A percentile compares a stretch with the other conserved stretches of the same genome.
These are phyloP conservation scores for Biston stratarius DNA, from an alignment of 2,888 invertebrate species.

Conservation along the genomic window DNA sequence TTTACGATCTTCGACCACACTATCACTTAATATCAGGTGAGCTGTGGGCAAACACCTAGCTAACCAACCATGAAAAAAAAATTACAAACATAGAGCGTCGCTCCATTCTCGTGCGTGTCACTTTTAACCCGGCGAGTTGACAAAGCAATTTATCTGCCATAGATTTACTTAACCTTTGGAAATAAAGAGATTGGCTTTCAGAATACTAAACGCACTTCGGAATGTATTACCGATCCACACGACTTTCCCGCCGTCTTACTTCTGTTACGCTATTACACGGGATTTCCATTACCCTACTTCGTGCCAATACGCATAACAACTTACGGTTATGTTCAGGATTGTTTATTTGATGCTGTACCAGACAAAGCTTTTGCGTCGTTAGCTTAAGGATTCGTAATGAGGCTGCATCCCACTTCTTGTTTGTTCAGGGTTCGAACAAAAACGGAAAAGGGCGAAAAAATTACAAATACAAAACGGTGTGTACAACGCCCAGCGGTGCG, in stretches of 20 bases:
- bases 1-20: too few relatives aligned
- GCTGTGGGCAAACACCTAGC: too few relatives aligned
- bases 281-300: constrained; percentile 36
- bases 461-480: too few relatives aligned
- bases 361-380: constrained; percentile 23
- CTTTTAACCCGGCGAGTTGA: too few relatives aligned
- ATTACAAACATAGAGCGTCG: too few relatives aligned
- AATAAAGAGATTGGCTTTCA: neutral
- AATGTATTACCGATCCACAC: neutral
- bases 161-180: neutral
- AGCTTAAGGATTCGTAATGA: constrained; percentile 11
- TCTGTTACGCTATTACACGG: constrained; percentile 24
- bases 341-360: constrained; percentile 34
- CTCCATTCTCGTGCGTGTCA: too few relatives aligned
- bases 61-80: too few relatives aligned
- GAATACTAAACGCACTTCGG: neutral
- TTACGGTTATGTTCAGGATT: constrained; percentile 32
- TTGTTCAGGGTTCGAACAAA: constrained; percentile 6
- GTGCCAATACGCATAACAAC: constrained; percentile 30
- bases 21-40: too few relatives aligned
- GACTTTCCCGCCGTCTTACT: constrained; percentile 4
- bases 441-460: neutral
- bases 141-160: neutral
- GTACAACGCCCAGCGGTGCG: too few relatives aligned
- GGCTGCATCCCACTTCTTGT: neutral